Base-by-base conservation (phyloP, 2,888 invertebrate genomes). In the Thalpophila matura region DNA sequence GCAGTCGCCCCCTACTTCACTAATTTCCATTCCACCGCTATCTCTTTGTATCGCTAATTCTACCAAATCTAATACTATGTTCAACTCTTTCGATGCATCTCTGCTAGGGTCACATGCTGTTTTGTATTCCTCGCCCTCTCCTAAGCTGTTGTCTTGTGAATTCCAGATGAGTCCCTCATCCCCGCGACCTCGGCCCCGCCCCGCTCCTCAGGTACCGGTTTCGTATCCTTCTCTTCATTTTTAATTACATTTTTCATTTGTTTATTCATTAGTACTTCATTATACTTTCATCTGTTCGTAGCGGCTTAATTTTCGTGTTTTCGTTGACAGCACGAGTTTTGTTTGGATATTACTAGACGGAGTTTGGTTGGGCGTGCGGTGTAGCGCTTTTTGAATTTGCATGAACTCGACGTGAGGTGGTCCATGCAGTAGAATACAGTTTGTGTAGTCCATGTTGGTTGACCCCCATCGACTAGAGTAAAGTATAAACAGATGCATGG, bases 81-180 rank as follows among this genome's bases (percentile, higher is more conserved):
- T 71, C 59, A 78, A 78, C 72, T 77, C 70, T 79, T 71, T 69
- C 57, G 55, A 49, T 79, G 74, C 76, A 77, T 42, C 63, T 67
- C 70, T 71, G 67, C 29, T 57, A 75, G 63, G 70, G 70, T 62
- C 67, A 70, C 65, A 72, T 66, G 62, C 70, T 85, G 69, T 84
- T 86, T 85, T 82, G 79, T 87, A 85, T 85, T 89, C 89, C 89
- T 85, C 74, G 78, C 77, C 88, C 86, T 81, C 77, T 88, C 93
- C 93, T 94, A 92, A 94, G 90, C 89, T 92, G 87, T 91, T 94
- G 90, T 95, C 89, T 94, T 95, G 87, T 94, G 91, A 88, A 93
- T 95, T 95, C 91, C 95, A 95, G 95, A 95, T 95, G 95, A 94
- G 91, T 95, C 95, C 92, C 91, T 84, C 90, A 92, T 89, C 86